These are phyloP conservation scores for Synodontis membranacea DNA, from an alignment of 2,113 vertebrate genomes.

Conservation along the genomic window DNA sequence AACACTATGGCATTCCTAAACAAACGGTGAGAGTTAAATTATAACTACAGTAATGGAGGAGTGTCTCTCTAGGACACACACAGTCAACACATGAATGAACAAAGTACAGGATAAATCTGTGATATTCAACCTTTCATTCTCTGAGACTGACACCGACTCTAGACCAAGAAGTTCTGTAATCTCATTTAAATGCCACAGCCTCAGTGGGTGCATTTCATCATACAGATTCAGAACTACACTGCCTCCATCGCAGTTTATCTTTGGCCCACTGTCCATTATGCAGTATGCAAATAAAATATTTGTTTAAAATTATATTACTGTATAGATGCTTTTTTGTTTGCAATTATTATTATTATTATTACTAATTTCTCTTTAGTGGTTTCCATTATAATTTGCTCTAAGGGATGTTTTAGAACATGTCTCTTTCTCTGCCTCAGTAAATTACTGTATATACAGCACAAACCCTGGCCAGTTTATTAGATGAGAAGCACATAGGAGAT, in stretches of 20 bases:
- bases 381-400: neutral
- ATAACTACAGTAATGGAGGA: neutral
- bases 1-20: neutral
- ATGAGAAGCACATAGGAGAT: neutral
- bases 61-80: slow-evolving; percentile 32
- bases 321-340: neutral
- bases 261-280: slow-evolving; percentile 8
- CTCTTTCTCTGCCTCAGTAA: neutral
- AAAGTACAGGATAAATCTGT: neutral
- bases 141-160: neutral
- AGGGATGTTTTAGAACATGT: neutral
- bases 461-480: neutral
- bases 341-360: neutral
- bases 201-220: slow-evolving; percentile 41
- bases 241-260: slow-evolving; percentile 1
- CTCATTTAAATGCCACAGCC: slow-evolving; percentile 54
- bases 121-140: slow-evolving; percentile 29
- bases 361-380: neutral
- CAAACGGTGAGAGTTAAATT: slow-evolving; percentile 10
- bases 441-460: neutral
- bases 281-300: neutral
- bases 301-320: neutral
- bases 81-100: slow-evolving; percentile 38
- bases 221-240: slow-evolving; percentile 24
- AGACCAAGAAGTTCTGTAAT: slow-evolving; percentile 11